These are phyloP conservation scores for Acinonyx jubatus DNA, from an alignment of 2,113 vertebrate genomes.

Conservation along the genomic window DNA sequence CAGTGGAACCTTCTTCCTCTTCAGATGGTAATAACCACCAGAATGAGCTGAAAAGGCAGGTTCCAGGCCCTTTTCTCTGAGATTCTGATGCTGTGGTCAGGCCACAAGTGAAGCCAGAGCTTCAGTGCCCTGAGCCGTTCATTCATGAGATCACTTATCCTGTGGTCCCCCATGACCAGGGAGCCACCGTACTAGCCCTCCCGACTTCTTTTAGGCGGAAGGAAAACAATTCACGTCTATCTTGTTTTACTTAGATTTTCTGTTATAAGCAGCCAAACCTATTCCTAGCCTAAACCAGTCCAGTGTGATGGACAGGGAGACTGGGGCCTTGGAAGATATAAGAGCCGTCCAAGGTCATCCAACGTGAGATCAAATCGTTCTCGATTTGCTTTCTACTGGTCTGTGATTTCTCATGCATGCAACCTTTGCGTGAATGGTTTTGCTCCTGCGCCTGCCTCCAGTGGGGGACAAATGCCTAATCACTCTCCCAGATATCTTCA, in stretches of 20 bases:
- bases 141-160: neutral
- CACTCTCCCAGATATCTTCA: neutral
- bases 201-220: neutral
- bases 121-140: neutral
- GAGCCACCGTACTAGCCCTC: neutral
- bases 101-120: neutral
- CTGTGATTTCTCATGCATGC: neutral
- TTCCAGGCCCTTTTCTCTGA: neutral
- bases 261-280: neutral
- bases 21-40: neutral
- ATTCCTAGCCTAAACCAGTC: neutral
- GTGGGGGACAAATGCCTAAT: neutral
- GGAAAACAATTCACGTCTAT: neutral
- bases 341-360: neutral
- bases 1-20: neutral
- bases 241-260: neutral
- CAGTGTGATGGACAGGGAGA: neutral
- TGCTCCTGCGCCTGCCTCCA: neutral
- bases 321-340: neutral
- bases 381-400: neutral
- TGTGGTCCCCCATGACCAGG: neutral
- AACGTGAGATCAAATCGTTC: neutral
- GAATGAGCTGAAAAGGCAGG: neutral
- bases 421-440: neutral
- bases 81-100: neutral